Evolutionary conservation across 2,888 invertebrate species (phyloP), one percentile per base, ranked within the genome.

Genomic region (Caenorhabditis doughertyi): DNA sequence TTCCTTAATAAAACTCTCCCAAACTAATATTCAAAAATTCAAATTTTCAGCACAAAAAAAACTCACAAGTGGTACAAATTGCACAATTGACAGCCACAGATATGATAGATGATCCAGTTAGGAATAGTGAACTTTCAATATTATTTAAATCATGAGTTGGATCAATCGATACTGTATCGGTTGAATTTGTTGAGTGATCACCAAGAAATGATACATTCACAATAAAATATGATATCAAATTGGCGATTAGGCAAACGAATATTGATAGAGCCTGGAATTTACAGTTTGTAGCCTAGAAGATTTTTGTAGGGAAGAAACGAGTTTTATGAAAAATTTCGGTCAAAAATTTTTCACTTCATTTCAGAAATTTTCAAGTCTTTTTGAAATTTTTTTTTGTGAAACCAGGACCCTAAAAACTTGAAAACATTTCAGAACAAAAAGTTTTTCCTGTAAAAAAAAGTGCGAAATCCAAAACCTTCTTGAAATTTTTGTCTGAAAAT

Each of bases 61-160:
- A 73, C 73, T 71, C 18, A 83, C 83, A 73, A 7, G 62, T 8
- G 9, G 73, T 70, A 13, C 76, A 83, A 23, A 83, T 42, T 2
- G 35, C 70, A 25, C 73, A 79, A 32, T 74, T 83, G 3, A 70
- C 47, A 2, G 58, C 79, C 39, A 79, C 74, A 5, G 83, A 73
- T 0, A 83, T 21, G 18, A 77, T 56, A 1, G 83, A 73, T 3
- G 83, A 62, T 7, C 74, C 53, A 0, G 76, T 71, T 18, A 83
- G 73, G n/a, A 79, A 83, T 9, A 83, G 39, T 16, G 79, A 77
- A 62, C 55, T 74, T 21, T 47, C 42, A 7, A 21, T 27, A 16
- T 35, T 53, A 51, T 51, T 42, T 23, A 60, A 23, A 23, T 60
- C 44, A 7, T 21, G 53, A 23, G 13, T 47, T 21, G 23, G 23